Base-by-base conservation (phyloP, 2,888 invertebrate species). In the Mantis religiosa region DNA sequence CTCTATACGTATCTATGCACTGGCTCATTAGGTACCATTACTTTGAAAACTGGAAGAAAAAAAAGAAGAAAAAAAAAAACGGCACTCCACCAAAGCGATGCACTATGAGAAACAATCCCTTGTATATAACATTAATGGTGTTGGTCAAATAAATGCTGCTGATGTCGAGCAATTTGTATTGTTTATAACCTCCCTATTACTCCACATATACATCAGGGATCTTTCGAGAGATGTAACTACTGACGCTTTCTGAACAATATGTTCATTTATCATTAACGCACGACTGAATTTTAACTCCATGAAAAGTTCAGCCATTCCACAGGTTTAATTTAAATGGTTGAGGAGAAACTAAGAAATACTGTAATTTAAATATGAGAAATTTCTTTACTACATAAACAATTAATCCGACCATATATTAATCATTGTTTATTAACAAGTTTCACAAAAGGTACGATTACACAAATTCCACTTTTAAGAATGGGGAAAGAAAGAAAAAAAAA, bases 381-480 rank as follows among this genome's bases (percentile, higher is more conserved):
- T 71, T 15, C 54, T 71, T 71, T 71, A 71, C 54, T 54, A 25
- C n/a, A 71, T 54, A 85, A 88, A 88, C 84, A 88, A 88, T 34
- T 88, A 34, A 81, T 88, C 41, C 28, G 89, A 87, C 87, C 84
- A 82, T 87, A 71, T 85, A 84, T 89, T 89, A 89, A 89, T 88
- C 83, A 89, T 54, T 89, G 88, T 90, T 90, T 90, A 90, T 90
- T 90, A 90, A 90, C 90, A 90, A 90, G 90, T 88, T 89, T 89
- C 90, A 90, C 90, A 89, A 90, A 88, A 84, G 89, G 81, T 89
- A 90, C 88, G 89, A 89, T 89, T 90, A 90, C 90, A 90, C 89
- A 89, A 90, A 54, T 85, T 89, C 88, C 90, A 90, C 87, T 90
- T 89, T 86, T 85, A 88, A 89, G 89, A 90, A 90, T 89, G 86